Percentiles rank a stretch among this genome's conserved stretches.
Conservation (phyloP, 2,888 invertebrate species). For the Caenorhabditis zanzibari region DNA sequence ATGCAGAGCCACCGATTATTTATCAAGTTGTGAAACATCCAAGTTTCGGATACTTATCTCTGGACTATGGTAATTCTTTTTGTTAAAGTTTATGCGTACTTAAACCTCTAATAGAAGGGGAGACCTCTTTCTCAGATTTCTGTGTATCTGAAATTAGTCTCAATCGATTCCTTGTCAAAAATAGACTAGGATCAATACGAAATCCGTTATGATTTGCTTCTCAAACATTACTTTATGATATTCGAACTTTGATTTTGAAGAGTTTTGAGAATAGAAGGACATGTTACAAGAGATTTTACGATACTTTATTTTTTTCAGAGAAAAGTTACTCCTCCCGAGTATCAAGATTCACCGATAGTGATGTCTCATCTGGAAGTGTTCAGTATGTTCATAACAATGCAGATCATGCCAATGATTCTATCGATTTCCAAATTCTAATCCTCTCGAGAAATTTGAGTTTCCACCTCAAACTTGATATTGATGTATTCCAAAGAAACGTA, state of each 20-base stretch:
- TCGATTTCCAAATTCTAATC: constrained; percentile 53
- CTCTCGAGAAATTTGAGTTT: constrained; percentile 44
- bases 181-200: too few species aligned
- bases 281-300: too few species aligned
- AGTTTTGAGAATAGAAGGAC: too few species aligned
- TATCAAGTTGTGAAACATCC: constrained; percentile 61
- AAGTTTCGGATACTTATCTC: constrained; percentile 48
- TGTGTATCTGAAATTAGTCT: too few species aligned
- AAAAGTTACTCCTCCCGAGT: constrained; percentile 56
- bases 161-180: too few species aligned
- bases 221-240: too few species aligned
- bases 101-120: too few species aligned
- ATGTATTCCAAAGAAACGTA: constrained; percentile 62
- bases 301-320: constrained; percentile 25
- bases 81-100: too few species aligned
- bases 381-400: constrained; percentile 68
- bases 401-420: constrained; percentile 61
- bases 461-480: constrained; percentile 54
- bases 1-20: constrained; percentile 55
- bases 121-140: too few species aligned
- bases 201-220: too few species aligned
- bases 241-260: too few species aligned
- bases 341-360: constrained; percentile 48
- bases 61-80: constrained; percentile 49
- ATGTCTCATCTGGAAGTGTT: constrained; percentile 59